These are phyloP conservation scores for Malurus leucopterus DNA, from an alignment of 2,797 vertebrate genomes.

Conservation along the genomic window DNA sequence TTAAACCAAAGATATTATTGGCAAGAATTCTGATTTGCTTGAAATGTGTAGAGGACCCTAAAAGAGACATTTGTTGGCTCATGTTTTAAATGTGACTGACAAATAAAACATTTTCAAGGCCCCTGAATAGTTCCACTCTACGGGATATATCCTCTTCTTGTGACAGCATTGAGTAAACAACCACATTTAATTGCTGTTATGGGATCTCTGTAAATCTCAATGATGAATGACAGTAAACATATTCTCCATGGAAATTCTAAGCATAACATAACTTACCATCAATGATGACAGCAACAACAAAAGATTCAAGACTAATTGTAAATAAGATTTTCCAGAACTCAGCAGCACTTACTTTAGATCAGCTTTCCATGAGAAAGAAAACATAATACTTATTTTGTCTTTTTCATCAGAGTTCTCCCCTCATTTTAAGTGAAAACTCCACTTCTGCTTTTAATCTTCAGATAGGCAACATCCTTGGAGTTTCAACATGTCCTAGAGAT, in stretches of 20 bases:
- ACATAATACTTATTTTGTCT: accelerated
- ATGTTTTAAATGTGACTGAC: not conserved
- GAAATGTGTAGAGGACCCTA: not conserved
- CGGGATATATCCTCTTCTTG: not conserved
- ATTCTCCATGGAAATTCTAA: not conserved
- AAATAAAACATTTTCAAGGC: not conserved
- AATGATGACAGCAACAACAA: not conserved
- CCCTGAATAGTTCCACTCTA: not conserved
- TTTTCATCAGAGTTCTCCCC: not conserved
- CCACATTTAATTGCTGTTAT: not conserved
- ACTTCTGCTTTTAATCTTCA: not conserved
- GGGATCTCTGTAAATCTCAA: not conserved
- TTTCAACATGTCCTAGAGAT: not conserved
- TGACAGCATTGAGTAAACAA: not conserved
- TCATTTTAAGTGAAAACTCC: not conserved
- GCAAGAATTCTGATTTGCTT: not conserved
- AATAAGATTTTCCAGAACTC: not conserved
- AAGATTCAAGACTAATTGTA: not conserved
- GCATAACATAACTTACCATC: not conserved
- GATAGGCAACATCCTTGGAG: not conserved
- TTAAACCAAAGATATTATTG: not conserved
- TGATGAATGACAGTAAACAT: not conserved
- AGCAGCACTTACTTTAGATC: not conserved
- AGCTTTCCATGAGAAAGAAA: not conserved
- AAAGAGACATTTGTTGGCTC: not conserved